Evolutionary conservation across 1,140 invertebrate species (phyloP).

Genomic region (Oedothorax gibbosus): DNA sequence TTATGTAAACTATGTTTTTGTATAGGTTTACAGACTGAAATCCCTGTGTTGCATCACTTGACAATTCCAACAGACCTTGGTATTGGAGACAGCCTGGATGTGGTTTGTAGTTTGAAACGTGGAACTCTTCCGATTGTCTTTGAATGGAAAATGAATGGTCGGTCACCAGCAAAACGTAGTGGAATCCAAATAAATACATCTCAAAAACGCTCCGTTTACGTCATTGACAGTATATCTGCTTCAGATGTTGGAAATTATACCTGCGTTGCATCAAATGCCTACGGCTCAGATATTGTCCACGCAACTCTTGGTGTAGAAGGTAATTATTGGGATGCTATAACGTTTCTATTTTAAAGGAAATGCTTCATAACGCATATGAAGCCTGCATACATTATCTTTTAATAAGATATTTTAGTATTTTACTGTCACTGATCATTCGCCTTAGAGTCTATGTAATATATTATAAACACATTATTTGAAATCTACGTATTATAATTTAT

Average conservation of each 20-base stretch:
- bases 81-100: slow-evolving; percentile 42
- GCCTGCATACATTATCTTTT: neutral
- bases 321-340: slow-evolving; percentile 21
- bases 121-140: slow-evolving; percentile 46
- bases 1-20: too few relatives aligned
- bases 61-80: slow-evolving; percentile 34
- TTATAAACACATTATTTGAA: too few relatives aligned
- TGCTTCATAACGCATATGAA: neutral
- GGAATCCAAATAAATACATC: slow-evolving; percentile 30
- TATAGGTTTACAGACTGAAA: neutral
- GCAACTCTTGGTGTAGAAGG: slow-evolving; percentile 57
- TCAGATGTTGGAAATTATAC: slow-evolving; percentile 58
- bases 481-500: too few relatives aligned
- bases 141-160: slow-evolving; percentile 37
- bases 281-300: slow-evolving; percentile 38
- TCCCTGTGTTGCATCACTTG: slow-evolving; percentile 31
- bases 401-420: neutral
- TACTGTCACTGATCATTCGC: too few relatives aligned
- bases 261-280: slow-evolving; percentile 51
- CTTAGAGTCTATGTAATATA: too few relatives aligned
- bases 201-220: slow-evolving; percentile 13
- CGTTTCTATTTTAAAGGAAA: too few relatives aligned
- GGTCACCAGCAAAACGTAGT: neutral
- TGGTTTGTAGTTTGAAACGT: slow-evolving; percentile 43
- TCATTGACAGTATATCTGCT: slow-evolving; percentile 16